Evolutionary conservation across 1,140 invertebrate genomes (phyloP), one percentile per base, ranked within the genome.

Genomic region (Batillaria attramentaria): DNA sequence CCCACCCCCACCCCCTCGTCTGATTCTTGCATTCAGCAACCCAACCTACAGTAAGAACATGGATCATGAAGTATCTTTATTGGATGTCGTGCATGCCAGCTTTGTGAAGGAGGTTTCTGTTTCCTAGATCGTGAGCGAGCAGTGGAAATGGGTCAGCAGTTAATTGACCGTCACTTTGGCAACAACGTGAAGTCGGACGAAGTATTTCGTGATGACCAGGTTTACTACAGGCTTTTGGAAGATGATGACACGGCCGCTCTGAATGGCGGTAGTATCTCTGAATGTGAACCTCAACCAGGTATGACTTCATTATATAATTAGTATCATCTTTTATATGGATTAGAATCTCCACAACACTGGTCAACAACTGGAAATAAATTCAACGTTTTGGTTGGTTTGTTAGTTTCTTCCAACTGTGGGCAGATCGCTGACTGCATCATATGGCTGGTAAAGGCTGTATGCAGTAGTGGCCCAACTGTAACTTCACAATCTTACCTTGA

Each of bases 161-260:
- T 91, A 50, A 87, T 91, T 66, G 88, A 90, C 69, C 77, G 84
- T n/a, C 87, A 90, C 78, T 90, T 91, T 84, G 87, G 87, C 28
- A 85, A 88, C 69, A 79, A 88, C 66, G 80, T 88, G 18, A 85
- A 88, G 72, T 76, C 82, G 42, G 57, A 78, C 3, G 79, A 84
- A 42, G 83, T 60, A 37, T 89, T 89, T 75, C 37, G 80, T 60
- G 85, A 86, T 79, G 81, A 81, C 4, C 81, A 84, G 50, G 75
- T 82, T 10, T 89, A 90, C 75, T 90, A 90, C 78, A 76, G 85
- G 62, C 81, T 91, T n/a, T 66, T 89, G 8, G 90, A 91, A 62
- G 89, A 91, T 83, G 87, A 87, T 80, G 86, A 90, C 42, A 79
- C 79, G n/a, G 75, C 72, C 16, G 90, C 91, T 35, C 78, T 91